Evolutionary conservation across 2,888 invertebrate species (phyloP), one percentile per base, ranked within the genome.

Genomic region (Taphrorychus bicolor): DNA sequence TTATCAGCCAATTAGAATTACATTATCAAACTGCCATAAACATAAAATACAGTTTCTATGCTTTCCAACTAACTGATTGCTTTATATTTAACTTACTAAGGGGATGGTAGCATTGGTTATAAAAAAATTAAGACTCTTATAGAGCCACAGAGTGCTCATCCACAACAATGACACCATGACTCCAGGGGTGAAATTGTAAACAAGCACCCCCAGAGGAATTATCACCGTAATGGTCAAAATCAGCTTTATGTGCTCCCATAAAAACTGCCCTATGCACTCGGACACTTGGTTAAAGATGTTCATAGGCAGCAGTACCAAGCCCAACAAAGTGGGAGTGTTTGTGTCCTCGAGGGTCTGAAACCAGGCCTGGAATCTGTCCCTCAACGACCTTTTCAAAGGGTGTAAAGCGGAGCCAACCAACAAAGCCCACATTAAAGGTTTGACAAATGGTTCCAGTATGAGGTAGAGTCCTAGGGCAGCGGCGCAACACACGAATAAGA

Each of bases 401-500:
- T 97, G 95, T n/a, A 98, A 85, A 41, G 97, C 92, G 0, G 97
- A 96, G n/a, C 99, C 99, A 76, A 97, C 94, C 24, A 99, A 84
- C 63, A 97, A 85, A 0, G 98, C 97, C 98, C 98, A 99, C 74
- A 98, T 87, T 59, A 99, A 82, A 0, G 98, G 97, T 73, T 94
- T 92, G 32, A 98, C 88, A 82, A 97, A 98, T 0, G 97, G 96
- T 76, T 94, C 92, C 23, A 97, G 84, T 73, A 95, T 92, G 70
- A 93, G 87, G 81, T 93, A 95, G 5, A 95, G 85, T 1, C 93
- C 92, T 79, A 89, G 91, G 45, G 89, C 85, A 14, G 91, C 91
- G 40, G 87, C 87, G 78, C 88, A 87, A 73, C 88, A 87, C 56
- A 91, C 80, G 48, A 87, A 84, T 69, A 94, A 83, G 72, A 94